phyloP scores from a whole-genome alignment of 2,888 invertebrate genomes.

The Drosophila demipolita region DNA sequence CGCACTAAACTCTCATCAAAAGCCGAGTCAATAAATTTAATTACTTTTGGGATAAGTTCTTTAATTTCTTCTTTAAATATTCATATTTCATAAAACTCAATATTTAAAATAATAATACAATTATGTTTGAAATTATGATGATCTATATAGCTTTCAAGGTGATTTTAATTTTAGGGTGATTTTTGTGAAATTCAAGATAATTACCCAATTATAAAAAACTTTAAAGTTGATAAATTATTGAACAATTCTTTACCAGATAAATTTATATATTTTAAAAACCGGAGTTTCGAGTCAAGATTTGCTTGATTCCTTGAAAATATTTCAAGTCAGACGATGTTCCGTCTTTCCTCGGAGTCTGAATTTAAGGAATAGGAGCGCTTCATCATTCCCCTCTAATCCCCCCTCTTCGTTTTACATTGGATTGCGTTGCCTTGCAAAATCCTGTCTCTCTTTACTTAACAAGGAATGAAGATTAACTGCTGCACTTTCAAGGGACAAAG shows the following conservation, averaged over 20 bases:
- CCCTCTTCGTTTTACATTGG: no score
- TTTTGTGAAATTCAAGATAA: not conserved
- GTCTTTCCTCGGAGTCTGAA: not conserved
- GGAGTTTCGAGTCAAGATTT: no score
- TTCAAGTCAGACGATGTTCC: rapidly evolving
- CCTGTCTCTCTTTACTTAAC: not conserved
- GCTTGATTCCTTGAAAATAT: not conserved
- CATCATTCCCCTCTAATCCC: not conserved
- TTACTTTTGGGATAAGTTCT: not conserved
- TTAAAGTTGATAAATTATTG: not conserved
- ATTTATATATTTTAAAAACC: not conserved
- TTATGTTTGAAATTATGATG: not conserved
- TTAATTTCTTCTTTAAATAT: not conserved
- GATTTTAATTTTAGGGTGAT: not conserved
- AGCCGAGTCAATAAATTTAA: not conserved
- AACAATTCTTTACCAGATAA: not conserved
- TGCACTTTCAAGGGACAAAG: slow-evolving; percentile 47
- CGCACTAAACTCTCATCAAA: not conserved
- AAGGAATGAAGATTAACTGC: not conserved
- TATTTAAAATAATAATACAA: no score
- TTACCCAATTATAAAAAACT: not conserved
- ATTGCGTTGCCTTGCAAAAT: not conserved
- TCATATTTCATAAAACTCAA: no score
- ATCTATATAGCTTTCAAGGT: rapidly evolving
- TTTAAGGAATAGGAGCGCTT: not conserved